Conservation (phyloP, 2,888 invertebrate genomes). For the Hypena proboscidalis region DNA sequence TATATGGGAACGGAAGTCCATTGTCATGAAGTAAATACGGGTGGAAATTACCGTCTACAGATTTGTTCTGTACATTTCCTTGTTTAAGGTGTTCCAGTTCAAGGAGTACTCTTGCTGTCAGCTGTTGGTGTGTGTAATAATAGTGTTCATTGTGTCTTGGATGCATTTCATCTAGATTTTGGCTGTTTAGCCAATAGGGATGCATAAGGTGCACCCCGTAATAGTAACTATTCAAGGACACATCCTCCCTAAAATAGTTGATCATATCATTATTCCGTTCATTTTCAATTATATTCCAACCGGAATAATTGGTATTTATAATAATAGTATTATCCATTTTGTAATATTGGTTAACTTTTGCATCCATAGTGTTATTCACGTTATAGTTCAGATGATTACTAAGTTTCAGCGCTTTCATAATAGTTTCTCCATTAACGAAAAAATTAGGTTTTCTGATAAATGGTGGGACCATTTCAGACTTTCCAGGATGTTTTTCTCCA, state of each 20-base stretch:
- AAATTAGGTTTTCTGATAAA: constrained; percentile 78
- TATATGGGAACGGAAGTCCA: constrained; percentile 70
- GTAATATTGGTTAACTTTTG: constrained; percentile 55
- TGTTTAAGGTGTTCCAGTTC: constrained; percentile 63
- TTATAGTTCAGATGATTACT: constrained; percentile 49
- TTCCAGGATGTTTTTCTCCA: constrained; percentile 50
- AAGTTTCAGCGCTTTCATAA: constrained; percentile 66
- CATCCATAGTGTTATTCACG: constrained; percentile 42
- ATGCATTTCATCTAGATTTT: constrained; percentile 68
- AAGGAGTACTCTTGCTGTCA: constrained; percentile 65
- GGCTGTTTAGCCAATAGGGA: constrained; percentile 86
- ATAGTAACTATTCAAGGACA: constrained; percentile 86
- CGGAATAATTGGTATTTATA: constrained; percentile 74
- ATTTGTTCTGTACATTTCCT: constrained; percentile 29
- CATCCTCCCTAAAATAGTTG: constrained; percentile 88
- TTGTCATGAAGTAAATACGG: constrained; percentile 71
- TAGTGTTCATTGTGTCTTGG: constrained; percentile 70
- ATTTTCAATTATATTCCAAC: constrained; percentile 79
- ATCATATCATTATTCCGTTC: constrained; percentile 79
- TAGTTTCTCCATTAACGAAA: constrained; percentile 70
- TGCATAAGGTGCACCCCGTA: constrained; percentile 82
- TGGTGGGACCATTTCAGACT: constrained; percentile 60
- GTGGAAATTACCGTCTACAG: constrained; percentile 55
- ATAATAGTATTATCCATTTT: constrained; percentile 50
- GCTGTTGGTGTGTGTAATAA: constrained; percentile 69